Base-by-base conservation (phyloP, 2,113 vertebrate genomes). In the Oriolus oriolus region DNA sequence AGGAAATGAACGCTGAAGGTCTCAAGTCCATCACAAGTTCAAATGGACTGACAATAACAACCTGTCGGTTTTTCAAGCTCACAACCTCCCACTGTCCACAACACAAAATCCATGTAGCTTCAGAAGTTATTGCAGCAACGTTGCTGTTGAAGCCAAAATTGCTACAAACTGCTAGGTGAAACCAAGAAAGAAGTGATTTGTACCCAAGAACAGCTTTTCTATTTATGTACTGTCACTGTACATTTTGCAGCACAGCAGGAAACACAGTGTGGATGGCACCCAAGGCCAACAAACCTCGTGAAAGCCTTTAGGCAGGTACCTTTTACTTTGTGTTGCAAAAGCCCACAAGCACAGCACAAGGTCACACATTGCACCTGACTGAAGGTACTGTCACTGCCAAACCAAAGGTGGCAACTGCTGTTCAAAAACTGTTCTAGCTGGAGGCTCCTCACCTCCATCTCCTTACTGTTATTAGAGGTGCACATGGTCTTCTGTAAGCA, bases 111-210 rank as follows among this genome's bases (percentile, higher is more conserved):
- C 61, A 42, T 1, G 10, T 39, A 92, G n/a, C 24, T 64, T 35
- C 50, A 49, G 19, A 88, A 73, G 50, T 24, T 77, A 73, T 0
- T n/a, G 31, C 33, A 90, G 44, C 5, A 30, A 65, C 0, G 0
- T 0, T 47, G n/a, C 49, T 45, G 41, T n/a, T 57, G 42, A 84
- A 70, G 16, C 18, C 26, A 78, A 78, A 54, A 65, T 2, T 61
- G 31, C 37, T 42, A 59, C 17, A 52, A 61, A 69, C 21, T 1
- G 1, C 7, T 22, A 39, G 16, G 20, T 47, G 15, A 88, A 83
- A 41, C 2, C 39, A 71, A 77, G 6, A 19, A 65, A 69, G 53
- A 77, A 13, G 10, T 49, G 7, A 14, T 59, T 22, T 75, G 49
- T 53, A n/a, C 54, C 26, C 16, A 10, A 19, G 63, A 92, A 56